A percentile compares a stretch with the other conserved stretches of the same genome.
phyloP scores from a whole-genome alignment of 2,888 invertebrate species.

The Cetonia aurata region DNA sequence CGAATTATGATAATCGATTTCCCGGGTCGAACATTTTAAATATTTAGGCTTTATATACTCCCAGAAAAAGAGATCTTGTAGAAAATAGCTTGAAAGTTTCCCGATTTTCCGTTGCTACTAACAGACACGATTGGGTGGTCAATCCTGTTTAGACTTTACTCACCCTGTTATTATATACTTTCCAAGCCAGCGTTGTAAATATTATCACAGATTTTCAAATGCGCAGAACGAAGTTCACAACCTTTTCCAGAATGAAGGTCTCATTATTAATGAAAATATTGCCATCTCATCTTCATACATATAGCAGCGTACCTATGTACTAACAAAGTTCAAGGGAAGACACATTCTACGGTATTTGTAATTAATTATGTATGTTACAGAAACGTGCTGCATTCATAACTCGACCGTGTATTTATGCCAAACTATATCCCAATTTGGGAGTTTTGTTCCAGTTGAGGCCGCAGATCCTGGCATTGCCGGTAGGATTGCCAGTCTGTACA shows the following conservation, averaged over 20 bases:
- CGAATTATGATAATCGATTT: no score
- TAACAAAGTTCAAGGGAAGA: neutral
- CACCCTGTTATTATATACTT: slow-evolving; percentile 10
- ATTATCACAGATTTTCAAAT: slow-evolving; percentile 18
- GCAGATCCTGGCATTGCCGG: neutral
- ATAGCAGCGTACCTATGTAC: no score
- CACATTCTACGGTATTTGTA: slow-evolving; percentile 34
- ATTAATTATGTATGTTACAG: slow-evolving; percentile 41
- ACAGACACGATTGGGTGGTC: neutral
- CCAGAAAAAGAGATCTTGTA: no score
- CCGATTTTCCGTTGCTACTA: no score
- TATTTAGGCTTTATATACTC: no score
- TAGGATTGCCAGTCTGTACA: slow-evolving; percentile 1
- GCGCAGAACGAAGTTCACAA: slow-evolving; percentile 18
- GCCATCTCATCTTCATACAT: neutral
- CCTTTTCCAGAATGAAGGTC: slow-evolving; percentile 11
- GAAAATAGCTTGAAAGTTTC: no score
- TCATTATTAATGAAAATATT: slow-evolving; percentile 29
- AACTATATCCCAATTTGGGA: slow-evolving; percentile 24
- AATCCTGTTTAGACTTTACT: neutral
- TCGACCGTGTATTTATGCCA: slow-evolving; percentile 26
- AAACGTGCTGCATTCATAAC: slow-evolving; percentile 32
- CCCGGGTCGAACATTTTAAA: no score
- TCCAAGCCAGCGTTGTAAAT: slow-evolving; percentile 9
- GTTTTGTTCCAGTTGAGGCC: slow-evolving; percentile 11